Evolutionary conservation across 2,797 vertebrate genomes (phyloP), one percentile per base, ranked within the genome.

Genomic region (Gobionotothen gibberifrons): DNA sequence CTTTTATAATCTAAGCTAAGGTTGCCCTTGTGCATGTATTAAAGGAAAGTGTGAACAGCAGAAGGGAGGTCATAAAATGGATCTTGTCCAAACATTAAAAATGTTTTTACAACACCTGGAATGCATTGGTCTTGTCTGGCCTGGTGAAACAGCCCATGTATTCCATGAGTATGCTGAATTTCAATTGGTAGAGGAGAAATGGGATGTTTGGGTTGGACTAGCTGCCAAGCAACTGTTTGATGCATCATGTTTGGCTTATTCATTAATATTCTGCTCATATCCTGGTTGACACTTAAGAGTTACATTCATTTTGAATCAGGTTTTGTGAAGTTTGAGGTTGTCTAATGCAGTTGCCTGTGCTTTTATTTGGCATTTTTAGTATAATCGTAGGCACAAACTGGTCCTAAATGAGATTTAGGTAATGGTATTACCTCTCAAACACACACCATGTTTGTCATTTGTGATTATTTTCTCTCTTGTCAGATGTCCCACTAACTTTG

Each of bases 31-130:
- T 61, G 51, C 15, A 21, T 65, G 72, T n/a, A 75, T 90, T 60
- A 53, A 81, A 81, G 59, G 52, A 60, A 76, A 72, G 65, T 86
- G 85, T 71, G 58, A 19, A 67, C 15, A 66, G 74, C 53, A 83
- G 72, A 76, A 79, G 78, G 52, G 49, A 44, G 70, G 54, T 57
- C 60, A 74, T 83, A 76, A 90, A 88, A 83, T 79, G 57, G 61
- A 74, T 71, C 72, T 66, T 56, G 43, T 85, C 69, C 76, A 82
- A 87, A 84, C 72, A 74, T 84, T 74, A 62, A 72, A 76, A 80
- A 68, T 76, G 87, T 86, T 87, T 83, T 84, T 62, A 72, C 74
- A 83, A 84, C 83, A 89, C 88, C 84, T 89, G 87, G 87, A 85
- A 87, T 88, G 66, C 83, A 78, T 79, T 84, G 79, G 74, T 84